A percentile compares a stretch with the other conserved stretches of the same genome.
These are phyloP conservation scores for Miniopterus natalensis DNA, from an alignment of 2,113 vertebrate genomes.

Conservation along the genomic window DNA sequence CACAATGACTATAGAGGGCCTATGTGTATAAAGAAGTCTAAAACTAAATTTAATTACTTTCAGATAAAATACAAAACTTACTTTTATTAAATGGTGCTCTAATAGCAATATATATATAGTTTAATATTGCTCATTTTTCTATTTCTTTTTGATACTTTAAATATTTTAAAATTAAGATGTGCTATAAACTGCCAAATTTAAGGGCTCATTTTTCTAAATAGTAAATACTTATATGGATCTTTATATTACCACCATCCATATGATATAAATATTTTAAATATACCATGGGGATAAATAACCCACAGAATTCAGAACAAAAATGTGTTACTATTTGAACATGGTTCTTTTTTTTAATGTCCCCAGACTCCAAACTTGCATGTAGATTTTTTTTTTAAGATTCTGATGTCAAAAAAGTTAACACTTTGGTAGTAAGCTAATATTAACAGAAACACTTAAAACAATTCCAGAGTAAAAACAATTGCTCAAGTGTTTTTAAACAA, in stretches of 20 bases:
- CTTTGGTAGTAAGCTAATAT: conserved; percentile 20
- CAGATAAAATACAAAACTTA: conserved; percentile 50
- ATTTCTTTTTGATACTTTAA: conserved; percentile 47
- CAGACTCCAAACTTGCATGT: conserved; percentile 15
- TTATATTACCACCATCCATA: background rate
- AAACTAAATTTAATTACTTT: conserved; percentile 57
- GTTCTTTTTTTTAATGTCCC: conserved; percentile 37
- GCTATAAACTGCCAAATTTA: conserved; percentile 5
- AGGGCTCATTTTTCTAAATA: conserved; percentile 16
- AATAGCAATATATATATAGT: background rate
- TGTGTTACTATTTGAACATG: conserved; percentile 13
- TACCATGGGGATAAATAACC: background rate
- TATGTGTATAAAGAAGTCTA: background rate
- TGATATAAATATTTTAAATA: background rate
- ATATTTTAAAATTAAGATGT: conserved; percentile 43
- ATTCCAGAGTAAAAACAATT: background rate
- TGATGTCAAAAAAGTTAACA: conserved; percentile 48
- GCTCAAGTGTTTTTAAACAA: conserved; percentile 46
- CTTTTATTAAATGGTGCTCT: conserved; percentile 47
- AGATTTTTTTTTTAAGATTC: conserved; percentile 3
- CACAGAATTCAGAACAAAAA: conserved; percentile 51
- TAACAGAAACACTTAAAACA: conserved; percentile 63
- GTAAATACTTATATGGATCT: conserved; percentile 32
- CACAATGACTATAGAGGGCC: background rate
- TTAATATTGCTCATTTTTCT: conserved; percentile 54